phyloP scores from a whole-genome alignment of 2,888 invertebrate species.

The Phymatocera aterrima region DNA sequence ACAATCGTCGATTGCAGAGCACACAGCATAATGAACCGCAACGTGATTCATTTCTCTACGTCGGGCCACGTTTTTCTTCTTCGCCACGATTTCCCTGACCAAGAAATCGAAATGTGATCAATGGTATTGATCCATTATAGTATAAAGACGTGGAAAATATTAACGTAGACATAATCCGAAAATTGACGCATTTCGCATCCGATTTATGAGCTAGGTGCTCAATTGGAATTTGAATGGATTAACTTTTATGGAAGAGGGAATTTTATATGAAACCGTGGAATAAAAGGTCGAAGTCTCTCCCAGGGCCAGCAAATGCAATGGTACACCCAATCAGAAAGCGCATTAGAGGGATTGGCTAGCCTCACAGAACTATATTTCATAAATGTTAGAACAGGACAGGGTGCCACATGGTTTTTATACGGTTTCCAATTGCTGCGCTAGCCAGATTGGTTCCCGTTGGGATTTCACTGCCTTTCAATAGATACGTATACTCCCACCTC shows the following conservation, averaged over 20 bases:
- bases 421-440: background rate
- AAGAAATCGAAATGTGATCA: background rate
- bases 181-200: background rate
- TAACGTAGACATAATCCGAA: background rate
- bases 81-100: background rate
- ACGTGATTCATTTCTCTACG: too few relatives aligned
- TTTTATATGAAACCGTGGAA: background rate
- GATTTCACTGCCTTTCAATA: constrained; percentile 20
- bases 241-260: background rate
- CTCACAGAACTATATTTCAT: background rate
- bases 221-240: background rate
- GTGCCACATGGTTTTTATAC: background rate
- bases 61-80: too few relatives aligned
- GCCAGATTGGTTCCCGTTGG: constrained; percentile 10
- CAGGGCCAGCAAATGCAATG: background rate
- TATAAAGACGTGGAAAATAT: background rate
- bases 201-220: background rate
- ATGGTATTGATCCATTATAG: background rate
- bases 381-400: background rate
- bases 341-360: background rate
- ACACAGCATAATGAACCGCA: too few relatives aligned
- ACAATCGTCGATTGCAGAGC: background rate
- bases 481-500: background rate
- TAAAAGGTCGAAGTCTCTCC: background rate
- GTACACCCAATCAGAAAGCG: background rate